These are phyloP conservation scores for Mormyrops attenuatus DNA, from an alignment of 2,797 vertebrate species.

Conservation along the genomic window DNA sequence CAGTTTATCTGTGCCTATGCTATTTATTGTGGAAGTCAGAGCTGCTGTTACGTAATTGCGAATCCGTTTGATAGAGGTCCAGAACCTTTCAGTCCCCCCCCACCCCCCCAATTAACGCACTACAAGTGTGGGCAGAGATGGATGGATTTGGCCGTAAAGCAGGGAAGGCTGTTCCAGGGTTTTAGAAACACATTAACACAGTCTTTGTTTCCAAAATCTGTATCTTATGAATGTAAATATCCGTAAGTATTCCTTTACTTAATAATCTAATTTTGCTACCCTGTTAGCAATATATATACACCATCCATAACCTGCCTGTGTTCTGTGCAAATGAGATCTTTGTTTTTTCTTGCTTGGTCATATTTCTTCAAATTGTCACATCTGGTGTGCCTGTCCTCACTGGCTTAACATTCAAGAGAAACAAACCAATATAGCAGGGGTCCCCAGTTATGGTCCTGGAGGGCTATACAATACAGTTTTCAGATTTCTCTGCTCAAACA, in stretches of 20 bases:
- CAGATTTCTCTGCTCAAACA: neutral
- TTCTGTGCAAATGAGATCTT: neutral
- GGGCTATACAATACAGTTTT: neutral
- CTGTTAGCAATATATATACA: neutral
- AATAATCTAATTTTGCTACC: neutral
- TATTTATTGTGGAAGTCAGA: slow-evolving; percentile 3
- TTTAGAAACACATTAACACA: neutral
- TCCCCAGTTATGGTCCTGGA: neutral
- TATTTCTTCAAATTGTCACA: neutral
- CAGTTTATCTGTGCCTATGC: neutral
- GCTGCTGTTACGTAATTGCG: slow-evolving; percentile 12
- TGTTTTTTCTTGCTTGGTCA: neutral
- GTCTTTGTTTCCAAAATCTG: neutral
- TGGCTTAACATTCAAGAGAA: neutral
- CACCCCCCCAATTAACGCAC: neutral
- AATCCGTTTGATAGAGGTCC: neutral
- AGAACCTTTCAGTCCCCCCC: neutral
- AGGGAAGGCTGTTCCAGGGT: neutral
- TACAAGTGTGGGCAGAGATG: neutral
- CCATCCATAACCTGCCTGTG: neutral
- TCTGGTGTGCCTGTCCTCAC: neutral
- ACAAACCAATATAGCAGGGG: neutral
- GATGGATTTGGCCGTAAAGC: neutral
- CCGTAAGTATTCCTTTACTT: neutral
- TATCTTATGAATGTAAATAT: neutral